Evolutionary conservation across 2,113 vertebrate species (phyloP), one percentile per base, ranked within the genome.

Genomic region (Thymallus thymallus): DNA sequence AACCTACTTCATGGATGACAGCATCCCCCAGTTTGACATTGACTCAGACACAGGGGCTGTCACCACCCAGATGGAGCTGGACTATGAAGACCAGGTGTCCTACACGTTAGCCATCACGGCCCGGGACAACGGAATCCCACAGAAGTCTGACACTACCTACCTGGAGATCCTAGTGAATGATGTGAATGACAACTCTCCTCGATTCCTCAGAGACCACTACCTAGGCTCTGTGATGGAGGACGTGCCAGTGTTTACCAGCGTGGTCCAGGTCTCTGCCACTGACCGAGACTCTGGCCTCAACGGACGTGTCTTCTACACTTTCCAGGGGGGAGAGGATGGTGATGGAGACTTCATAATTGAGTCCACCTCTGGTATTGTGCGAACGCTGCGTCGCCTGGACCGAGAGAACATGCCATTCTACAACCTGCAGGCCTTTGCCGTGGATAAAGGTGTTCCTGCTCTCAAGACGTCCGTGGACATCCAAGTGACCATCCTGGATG

Each of bases 131-230:
- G 97, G 97, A 77, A 98, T 99, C 80, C 97, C 97, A 0, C 97
- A 98, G 87, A 99, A 99, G 85, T 98, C 97, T 0, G 97, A 98
- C 87, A 99, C 97, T 16, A 98, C 97, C 14, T 99, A 98, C 84
- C 84, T 99, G 83, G 97, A 99, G 91, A 99, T 99, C 73, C 88
- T 98, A 70, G 96, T 99, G 46, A 99, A 94, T 0, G 97, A 99
- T 0, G 94, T 98, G 3, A 99, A 99, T 0, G 97, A 98, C 90
- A 99, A 99, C 0, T 92, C 95, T 0, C 97, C 97, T 1, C 95
- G 95, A 67, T 99, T 99, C 86, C 91, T 98, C 13, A 90, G 91
- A 0, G 95, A 97, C 64, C 92, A 92, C 76, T 99, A 98, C 56
- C 86, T 93, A 72, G 96, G 97, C 18, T 95, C 96, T 0, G 69